Evolutionary conservation across 64 coral and sea anemone species (phyloP).

Genomic region (Hydrozoanthus tunicans): DNA sequence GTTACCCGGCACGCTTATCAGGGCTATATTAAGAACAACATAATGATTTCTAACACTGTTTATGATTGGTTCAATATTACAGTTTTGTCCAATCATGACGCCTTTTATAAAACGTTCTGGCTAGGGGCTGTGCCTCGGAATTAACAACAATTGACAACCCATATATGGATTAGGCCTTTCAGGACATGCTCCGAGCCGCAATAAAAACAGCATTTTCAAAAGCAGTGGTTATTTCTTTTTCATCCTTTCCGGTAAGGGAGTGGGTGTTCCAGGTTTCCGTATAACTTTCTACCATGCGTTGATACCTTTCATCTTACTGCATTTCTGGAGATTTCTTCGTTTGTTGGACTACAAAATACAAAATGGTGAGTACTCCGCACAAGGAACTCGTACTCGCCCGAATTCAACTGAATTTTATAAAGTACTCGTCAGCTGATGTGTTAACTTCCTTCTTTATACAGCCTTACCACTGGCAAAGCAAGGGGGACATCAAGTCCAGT

Average conservation of each 20-base stretch:
- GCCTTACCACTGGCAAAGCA: constrained; percentile 88
- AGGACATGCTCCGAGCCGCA: constrained; percentile 4
- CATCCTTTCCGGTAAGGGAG: constrained; percentile 22
- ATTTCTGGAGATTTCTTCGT: neutral
- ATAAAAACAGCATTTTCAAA: constrained; percentile 54
- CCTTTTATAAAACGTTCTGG: neutral
- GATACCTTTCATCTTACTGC: neutral
- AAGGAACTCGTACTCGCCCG: neutral
- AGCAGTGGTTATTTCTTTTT: constrained; percentile 23
- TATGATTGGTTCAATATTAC: constrained; percentile 16
- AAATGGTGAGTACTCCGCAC: constrained; percentile 24
- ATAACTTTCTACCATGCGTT: neutral
- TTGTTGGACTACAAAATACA: neutral
- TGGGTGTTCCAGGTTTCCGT: neutral
- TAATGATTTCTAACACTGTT: neutral
- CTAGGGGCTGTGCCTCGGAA: constrained; percentile 44
- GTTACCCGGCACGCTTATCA: constrained; percentile 38
- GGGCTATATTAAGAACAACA: constrained; percentile 50
- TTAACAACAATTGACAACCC: constrained; percentile 35
- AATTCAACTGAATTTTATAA: neutral
- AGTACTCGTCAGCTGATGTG: constrained; percentile 38
- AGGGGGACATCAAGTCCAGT: constrained; percentile 95
- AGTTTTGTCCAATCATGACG: neutral
- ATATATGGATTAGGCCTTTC: constrained; percentile 35
- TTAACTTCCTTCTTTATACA: constrained; percentile 15